Evolutionary conservation across 1,140 invertebrate species (phyloP), one percentile per base, ranked within the genome.

Genomic region (Heterodera schachtii): DNA sequence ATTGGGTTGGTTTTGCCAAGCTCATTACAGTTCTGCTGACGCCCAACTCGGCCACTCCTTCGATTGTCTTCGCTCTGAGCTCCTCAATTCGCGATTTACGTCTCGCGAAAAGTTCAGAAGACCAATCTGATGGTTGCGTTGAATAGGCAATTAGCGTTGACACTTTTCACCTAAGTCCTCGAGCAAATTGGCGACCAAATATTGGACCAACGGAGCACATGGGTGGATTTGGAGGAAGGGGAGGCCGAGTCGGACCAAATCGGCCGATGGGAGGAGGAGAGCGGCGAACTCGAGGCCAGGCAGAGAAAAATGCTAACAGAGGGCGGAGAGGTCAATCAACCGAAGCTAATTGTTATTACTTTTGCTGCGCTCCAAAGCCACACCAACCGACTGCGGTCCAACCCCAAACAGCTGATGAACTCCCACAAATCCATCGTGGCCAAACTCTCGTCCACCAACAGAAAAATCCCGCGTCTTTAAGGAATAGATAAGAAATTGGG

Each of bases 331-430:
- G 31, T 31, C 31, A 31, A 31, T 1, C 31, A 31, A 31, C 31
- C 31, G 31, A 31, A 31, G 31, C 31, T 31, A 31, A 31, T 31
- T 31, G 31, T 31, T 31, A 31, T 31, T 46, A 78, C 76, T 46
- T 78, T 78, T 43, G 76, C 19, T 57, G 49, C 76, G 64, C 46
- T 78, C 76, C 76, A 78, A n/a, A 78, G n/a, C 76, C 76, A 78
- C 64, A 78, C 44, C 43, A 78, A 47, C 46, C 60, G 41, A 46
- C 64, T 57, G 43, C 60, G 21, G n/a, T 78, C 52, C 69, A 78
- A 66, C 19, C 41, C 19, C n/a, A 78, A 66, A 46, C 76, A 78
- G 69, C 76, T 78, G 69, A 3, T 78, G 69, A 78, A 78, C 69
- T 78, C 76, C 76, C 76, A 78, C 47, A 78, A 66, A 66, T 78